Base-by-base conservation (phyloP, 2,888 invertebrate species). In the Orthonychiurus folsomi region DNA sequence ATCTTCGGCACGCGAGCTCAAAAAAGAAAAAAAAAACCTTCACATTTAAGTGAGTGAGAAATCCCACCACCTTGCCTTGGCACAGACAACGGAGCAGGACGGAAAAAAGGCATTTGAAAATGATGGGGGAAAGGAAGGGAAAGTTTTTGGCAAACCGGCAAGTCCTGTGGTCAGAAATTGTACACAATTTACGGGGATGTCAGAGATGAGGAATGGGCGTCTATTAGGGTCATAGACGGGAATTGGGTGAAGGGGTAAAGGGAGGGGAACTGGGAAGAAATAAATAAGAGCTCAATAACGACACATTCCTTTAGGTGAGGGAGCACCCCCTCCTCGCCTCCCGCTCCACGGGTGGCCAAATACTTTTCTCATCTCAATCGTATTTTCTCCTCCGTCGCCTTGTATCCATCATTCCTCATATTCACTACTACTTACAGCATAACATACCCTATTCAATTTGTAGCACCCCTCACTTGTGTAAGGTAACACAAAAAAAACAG, bases 181-280 rank as follows among this genome's bases (percentile, higher is more conserved):
- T 69, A 69, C 67, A 70, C n/a, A 70, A 72, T 65, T 69, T 72
- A 68, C 66, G 70, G 66, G 65, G 70, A 67, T 62, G 70, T 71
- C 71, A 73, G 67, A 71, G 69, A 71, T 71, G 73, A 73, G n/a
- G n/a, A n/a, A n/a, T n/a, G n/a, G n/a, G n/a, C n/a, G n/a, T n/a
- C n/a, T n/a, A n/a, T n/a, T n/a, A n/a, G n/a, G n/a, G n/a, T n/a
- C n/a, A n/a, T n/a, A n/a, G n/a, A n/a, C n/a, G 59, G 64, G 68
- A 69, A 69, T 71, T 68, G 70, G 68, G 69, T 71, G 69, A 69
- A 69, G 69, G 63, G 66, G 64, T 66, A 67, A 69, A 70, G 9
- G 37, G 15, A 37, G 37, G 37, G n/a, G n/a, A n/a, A n/a, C 15
- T 37, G 15, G 37, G 66, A 59, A 63, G 67, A 72, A 70, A 72